Base-by-base conservation (phyloP, 2,888 invertebrate species). In the Liodrosophila aerea region DNA sequence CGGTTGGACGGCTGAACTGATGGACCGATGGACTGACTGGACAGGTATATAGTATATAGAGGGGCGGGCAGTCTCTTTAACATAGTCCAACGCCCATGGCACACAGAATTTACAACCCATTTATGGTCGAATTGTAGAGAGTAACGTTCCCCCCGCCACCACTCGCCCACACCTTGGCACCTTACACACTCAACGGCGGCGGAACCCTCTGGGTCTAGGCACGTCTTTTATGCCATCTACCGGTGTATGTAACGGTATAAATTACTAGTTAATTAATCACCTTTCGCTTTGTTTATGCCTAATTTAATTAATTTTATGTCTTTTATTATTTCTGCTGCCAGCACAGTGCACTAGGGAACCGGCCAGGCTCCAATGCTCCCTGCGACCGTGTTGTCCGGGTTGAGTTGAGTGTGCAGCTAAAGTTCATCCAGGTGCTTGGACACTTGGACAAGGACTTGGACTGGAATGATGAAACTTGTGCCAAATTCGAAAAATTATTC, bases 231-330 rank as follows among this genome's bases (percentile, higher is more conserved):
- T 57, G 57, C 72, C 58, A 43, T 49, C 46, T 44, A 15, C 33
- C 40, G 41, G 51, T 56, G 43, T 67, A 57, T 61, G 53, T 67
- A 67, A 60, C 63, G 72, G 76, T 76, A 73, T 73, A 73, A 73
- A 76, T 73, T 73, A 64, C 73, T 72, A 73, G 73, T 73, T 73
- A 73, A 73, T 73, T 73, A 73, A 73, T 73, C 73, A 73, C 73
- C 76, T 76, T 73, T 73, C 68, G 68, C 76, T 73, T 73, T 73
- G 73, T 73, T 73, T 73, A 73, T 73, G 76, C 69, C 76, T 76
- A 73, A 76, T 73, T 73, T 76, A 73, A 73, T 76, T 76, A 73
- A 73, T 73, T 73, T 73, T 62, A 69, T 73, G 73, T 69, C 73
- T 76, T 76, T 76, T 66, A 75, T 73, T 73, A 66, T 75, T 64